Evolutionary conservation across 2,113 vertebrate species (phyloP).

Genomic region (Leptobrachium leishanense): DNA sequence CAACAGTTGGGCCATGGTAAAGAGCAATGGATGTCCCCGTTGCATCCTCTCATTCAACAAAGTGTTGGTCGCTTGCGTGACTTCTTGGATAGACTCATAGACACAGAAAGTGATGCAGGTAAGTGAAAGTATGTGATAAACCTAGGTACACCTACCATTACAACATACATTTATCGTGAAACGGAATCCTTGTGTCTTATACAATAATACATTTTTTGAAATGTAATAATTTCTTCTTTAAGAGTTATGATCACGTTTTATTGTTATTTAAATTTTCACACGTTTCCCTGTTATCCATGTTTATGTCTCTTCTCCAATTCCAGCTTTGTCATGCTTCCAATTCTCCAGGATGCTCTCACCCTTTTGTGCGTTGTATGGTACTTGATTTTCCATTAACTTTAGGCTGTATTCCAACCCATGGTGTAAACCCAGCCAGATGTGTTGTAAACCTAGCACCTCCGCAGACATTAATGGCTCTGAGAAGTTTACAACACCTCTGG

Average conservation of each 20-base stretch:
- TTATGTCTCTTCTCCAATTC: not conserved
- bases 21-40: slow-evolving; percentile 88
- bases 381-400: not conserved
- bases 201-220: not conserved
- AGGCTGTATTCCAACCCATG: too few species aligned
- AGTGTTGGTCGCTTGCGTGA: slow-evolving; percentile 74
- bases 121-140: slow-evolving; percentile 51
- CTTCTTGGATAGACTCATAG: slow-evolving; percentile 82
- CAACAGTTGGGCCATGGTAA: slow-evolving; percentile 88
- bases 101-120: slow-evolving; percentile 75
- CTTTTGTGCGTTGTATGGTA: not conserved
- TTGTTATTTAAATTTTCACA: too few species aligned
- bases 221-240: too few species aligned
- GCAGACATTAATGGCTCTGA: too few species aligned
- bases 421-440: too few species aligned
- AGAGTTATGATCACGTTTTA: too few species aligned
- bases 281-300: too few species aligned
- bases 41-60: slow-evolving; percentile 81
- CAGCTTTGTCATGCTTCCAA: not conserved
- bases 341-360: not conserved
- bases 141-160: too few species aligned
- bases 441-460: too few species aligned
- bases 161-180: too few species aligned
- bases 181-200: not conserved
- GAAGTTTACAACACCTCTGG: too few species aligned